Evolutionary conservation across 2,113 vertebrate species (phyloP).

Genomic region (Notechis scutatus): DNA sequence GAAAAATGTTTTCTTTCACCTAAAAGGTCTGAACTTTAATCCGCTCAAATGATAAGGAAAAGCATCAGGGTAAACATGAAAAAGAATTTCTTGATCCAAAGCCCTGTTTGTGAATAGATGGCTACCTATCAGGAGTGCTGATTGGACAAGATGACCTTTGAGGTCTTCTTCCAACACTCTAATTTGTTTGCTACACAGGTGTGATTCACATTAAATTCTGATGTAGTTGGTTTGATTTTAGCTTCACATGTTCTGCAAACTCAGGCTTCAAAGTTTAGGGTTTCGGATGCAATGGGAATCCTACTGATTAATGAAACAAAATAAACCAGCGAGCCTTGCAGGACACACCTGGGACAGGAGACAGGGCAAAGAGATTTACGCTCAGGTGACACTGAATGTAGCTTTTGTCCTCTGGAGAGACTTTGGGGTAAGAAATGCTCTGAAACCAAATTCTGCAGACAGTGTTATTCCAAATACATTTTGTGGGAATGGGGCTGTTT

Average conservation of each 20-base stretch:
- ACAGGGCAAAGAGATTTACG: neutral
- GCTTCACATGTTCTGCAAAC: neutral
- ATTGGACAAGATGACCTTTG: neutral
- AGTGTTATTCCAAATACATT: neutral
- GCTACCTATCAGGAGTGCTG: neutral
- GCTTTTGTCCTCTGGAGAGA: neutral
- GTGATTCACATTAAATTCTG: neutral
- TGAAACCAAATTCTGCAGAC: neutral
- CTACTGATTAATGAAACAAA: neutral
- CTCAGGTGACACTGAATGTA: neutral
- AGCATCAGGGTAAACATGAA: neutral
- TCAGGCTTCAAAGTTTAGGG: neutral
- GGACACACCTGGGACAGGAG: neutral
- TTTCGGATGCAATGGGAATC: neutral
- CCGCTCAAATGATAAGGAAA: neutral
- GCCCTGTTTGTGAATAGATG: neutral
- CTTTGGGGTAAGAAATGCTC: neutral
- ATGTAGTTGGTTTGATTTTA: neutral
- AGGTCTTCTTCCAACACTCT: neutral
- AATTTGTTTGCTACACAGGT: neutral
- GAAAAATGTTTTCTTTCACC: neutral
- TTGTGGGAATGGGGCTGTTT: neutral
- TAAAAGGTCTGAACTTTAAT: neutral
- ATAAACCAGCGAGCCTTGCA: neutral
- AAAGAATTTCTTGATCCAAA: neutral